A percentile compares a stretch with the other conserved stretches of the same genome.
Evolutionary conservation across 2,797 vertebrate species (phyloP).

Genomic region (Muraenolepis orangiensis): DNA sequence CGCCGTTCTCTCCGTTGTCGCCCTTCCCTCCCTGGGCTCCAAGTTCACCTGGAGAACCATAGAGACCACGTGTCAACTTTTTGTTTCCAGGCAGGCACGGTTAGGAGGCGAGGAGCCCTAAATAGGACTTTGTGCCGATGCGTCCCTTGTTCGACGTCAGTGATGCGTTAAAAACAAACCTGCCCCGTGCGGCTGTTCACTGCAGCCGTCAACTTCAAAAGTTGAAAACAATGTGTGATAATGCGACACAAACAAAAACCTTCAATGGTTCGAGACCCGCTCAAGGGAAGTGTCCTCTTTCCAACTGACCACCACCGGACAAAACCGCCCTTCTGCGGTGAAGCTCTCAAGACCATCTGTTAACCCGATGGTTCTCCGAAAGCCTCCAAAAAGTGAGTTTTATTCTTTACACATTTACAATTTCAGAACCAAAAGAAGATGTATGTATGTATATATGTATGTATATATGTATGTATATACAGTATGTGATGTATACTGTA

Average conservation of each 20-base stretch:
- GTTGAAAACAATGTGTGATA: not conserved
- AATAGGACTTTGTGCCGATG: not conserved
- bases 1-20: constrained; percentile 68
- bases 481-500: too few species aligned
- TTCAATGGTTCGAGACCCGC: too few species aligned
- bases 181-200: not conserved
- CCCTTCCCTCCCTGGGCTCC: constrained; percentile 71
- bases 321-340: not conserved
- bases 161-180: not conserved
- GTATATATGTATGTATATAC: too few species aligned
- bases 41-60: constrained; percentile 62
- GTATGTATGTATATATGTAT: too few species aligned
- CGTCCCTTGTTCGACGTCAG: not conserved
- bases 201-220: not conserved
- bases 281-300: too few species aligned
- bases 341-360: not conserved
- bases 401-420: not conserved
- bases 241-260: not conserved
- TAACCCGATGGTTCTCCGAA: too few species aligned
- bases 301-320: not conserved
- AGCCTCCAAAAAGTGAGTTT: not conserved
- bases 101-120: not conserved
- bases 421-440: not conserved
- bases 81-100: not conserved
- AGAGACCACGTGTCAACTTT: not conserved